Conservation (phyloP, 2,888 invertebrate genomes). For the Meiosimyza decipiens region DNA sequence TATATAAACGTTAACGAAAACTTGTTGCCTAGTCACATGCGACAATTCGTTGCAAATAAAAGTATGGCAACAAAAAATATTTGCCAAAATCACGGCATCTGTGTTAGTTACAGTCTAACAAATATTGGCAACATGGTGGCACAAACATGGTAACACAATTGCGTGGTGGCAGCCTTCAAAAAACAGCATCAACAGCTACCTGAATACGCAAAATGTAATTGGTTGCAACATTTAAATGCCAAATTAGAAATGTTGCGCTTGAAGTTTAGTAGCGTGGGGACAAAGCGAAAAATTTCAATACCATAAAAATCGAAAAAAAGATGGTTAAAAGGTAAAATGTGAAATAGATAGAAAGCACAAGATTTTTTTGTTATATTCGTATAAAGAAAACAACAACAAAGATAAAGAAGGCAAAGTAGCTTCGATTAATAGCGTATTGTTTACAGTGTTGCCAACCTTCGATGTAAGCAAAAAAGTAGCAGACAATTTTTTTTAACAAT, state of each 20-base stretch:
- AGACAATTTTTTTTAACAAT: too few species aligned
- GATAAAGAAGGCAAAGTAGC: too few species aligned
- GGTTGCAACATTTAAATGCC: conserved; percentile 52
- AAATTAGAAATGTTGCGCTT: conserved; percentile 54
- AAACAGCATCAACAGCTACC: conserved; percentile 4
- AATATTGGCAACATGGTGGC: background rate
- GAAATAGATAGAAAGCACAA: too few species aligned
- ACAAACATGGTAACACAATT: background rate
- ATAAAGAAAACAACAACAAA: too few species aligned
- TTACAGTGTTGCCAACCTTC: too few species aligned
- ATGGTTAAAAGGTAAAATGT: background rate
- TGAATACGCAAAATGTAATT: conserved; percentile 45
- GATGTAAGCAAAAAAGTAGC: too few species aligned
- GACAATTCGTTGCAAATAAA: conserved; percentile 11
- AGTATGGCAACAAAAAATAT: background rate
- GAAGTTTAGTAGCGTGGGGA: conserved; percentile 33
- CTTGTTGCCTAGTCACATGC: conserved; percentile 6
- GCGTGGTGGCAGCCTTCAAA: background rate
- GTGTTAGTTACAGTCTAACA: background rate
- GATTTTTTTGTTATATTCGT: too few species aligned
- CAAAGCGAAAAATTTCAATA: conserved; percentile 46
- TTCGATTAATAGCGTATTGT: too few species aligned
- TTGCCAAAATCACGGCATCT: background rate
- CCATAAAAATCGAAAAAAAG: conserved; percentile 40
- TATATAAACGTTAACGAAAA: background rate